phyloP scores from a whole-genome alignment of 2,888 invertebrate species.

The Conus canariensis region DNA sequence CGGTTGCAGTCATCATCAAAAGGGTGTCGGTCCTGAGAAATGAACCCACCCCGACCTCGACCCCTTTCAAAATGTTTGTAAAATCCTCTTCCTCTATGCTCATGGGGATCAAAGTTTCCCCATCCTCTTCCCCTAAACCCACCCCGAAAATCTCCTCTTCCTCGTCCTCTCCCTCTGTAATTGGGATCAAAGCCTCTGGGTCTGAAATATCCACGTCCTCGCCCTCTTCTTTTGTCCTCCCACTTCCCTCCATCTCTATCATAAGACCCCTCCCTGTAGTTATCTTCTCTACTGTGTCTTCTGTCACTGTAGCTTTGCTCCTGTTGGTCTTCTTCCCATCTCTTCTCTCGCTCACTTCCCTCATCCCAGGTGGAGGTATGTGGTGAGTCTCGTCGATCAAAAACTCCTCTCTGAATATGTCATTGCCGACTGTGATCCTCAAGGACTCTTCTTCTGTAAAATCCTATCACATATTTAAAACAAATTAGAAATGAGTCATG shows the following conservation, averaged over 20 bases:
- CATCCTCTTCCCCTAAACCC: conserved; percentile 34
- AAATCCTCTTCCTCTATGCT: conserved; percentile 24
- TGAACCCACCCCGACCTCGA: neutral
- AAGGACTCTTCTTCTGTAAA: conserved; percentile 56
- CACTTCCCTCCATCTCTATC: conserved; percentile 9
- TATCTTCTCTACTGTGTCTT: conserved; percentile 21
- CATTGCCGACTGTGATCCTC: conserved; percentile 65
- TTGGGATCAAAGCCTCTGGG: conserved; percentile 22
- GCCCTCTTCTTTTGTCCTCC: conserved; percentile 35
- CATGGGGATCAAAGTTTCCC: conserved; percentile 20
- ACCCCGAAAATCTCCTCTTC: conserved; percentile 18
- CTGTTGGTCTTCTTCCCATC: neutral
- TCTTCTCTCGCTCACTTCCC: conserved; percentile 36
- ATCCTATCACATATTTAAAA: conserved; percentile 16
- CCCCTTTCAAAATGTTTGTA: conserved; percentile 1
- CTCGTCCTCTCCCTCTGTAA: conserved; percentile 33
- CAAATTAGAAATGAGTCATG: neutral
- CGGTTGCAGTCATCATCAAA: conserved; percentile 17
- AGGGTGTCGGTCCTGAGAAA: neutral
- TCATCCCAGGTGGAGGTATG: conserved; percentile 32
- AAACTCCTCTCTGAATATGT: conserved; percentile 46
- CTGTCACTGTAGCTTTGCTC: neutral
- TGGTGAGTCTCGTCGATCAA: neutral
- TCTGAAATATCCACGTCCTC: conserved; percentile 23
- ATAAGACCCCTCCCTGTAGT: conserved; percentile 5